phyloP scores from a whole-genome alignment of 2,113 vertebrate species.

The Tapirus terrestris region DNA sequence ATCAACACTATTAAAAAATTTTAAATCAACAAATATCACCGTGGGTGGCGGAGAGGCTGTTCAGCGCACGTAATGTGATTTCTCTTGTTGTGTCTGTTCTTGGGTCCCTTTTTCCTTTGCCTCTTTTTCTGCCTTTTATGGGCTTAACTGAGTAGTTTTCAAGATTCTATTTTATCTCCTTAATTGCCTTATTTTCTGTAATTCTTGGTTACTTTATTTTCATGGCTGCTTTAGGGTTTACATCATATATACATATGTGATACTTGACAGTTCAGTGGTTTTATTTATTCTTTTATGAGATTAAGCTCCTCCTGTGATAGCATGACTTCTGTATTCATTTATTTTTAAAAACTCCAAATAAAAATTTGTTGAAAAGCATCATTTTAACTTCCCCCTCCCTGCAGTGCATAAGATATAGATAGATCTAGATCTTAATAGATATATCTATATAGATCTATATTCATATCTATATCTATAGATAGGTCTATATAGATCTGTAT shows the following conservation, averaged over 20 bases:
- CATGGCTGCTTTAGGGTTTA: neutral
- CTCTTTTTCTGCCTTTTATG: neutral
- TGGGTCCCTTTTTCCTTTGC: neutral
- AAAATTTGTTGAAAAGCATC: slow-evolving; percentile 51
- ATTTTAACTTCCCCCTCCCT: neutral
- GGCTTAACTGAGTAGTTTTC: neutral
- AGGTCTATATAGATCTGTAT: too few species aligned
- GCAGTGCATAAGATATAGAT: neutral
- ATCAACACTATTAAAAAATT: neutral
- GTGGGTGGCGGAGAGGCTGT: too few species aligned
- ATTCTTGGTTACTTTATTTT: neutral
- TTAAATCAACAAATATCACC: neutral
- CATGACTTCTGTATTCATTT: slow-evolving; percentile 26
- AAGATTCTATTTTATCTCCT: neutral
- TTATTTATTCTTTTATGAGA: slow-evolving; percentile 62
- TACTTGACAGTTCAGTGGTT: slow-evolving; percentile 45
- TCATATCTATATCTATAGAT: too few species aligned
- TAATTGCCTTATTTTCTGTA: neutral
- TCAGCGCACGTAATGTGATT: rapidly evolving
- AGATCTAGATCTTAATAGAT: too few species aligned
- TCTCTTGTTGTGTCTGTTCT: neutral
- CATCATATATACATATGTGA: neutral
- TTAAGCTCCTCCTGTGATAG: neutral
- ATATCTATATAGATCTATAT: too few species aligned
- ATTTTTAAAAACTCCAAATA: slow-evolving; percentile 26